Evolutionary conservation across 1,140 invertebrate species (phyloP).

Genomic region (Anastrepha obliqua): DNA sequence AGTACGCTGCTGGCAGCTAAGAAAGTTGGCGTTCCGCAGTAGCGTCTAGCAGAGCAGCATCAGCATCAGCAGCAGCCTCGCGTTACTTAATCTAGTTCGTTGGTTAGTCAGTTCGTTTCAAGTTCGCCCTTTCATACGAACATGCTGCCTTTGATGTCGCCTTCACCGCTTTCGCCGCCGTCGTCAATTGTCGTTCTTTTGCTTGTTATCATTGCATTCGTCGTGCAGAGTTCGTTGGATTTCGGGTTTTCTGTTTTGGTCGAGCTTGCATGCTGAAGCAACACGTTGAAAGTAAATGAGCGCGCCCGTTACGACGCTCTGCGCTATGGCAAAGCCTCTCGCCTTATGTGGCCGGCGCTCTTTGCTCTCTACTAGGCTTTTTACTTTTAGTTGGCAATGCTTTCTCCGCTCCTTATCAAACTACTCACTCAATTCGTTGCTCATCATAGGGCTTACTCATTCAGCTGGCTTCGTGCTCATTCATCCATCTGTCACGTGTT

Average conservation of each 20-base stretch:
- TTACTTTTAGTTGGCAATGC: neutral
- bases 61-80: conserved; percentile 8
- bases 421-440: neutral
- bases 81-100: neutral
- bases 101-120: neutral
- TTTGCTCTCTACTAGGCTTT: neutral
- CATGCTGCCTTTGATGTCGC: conserved; percentile 8
- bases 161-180: neutral
- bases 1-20: neutral
- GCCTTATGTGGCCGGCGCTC: neutral
- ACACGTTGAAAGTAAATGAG: conserved; percentile 20
- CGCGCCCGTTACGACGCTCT: neutral
- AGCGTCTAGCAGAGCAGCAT: neutral
- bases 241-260: neutral
- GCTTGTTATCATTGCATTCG: neutral
- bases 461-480: neutral
- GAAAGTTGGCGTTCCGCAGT: neutral
- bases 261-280: neutral
- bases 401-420: neutral
- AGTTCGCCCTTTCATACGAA: conserved; percentile 8
- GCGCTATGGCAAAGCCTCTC: too few species aligned
- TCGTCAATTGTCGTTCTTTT: neutral
- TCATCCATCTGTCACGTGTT: conserved; percentile 18
- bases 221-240: neutral
- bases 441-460: neutral